phyloP scores from a whole-genome alignment of 2,888 invertebrate genomes.

The Standfussiana lucernea region DNA sequence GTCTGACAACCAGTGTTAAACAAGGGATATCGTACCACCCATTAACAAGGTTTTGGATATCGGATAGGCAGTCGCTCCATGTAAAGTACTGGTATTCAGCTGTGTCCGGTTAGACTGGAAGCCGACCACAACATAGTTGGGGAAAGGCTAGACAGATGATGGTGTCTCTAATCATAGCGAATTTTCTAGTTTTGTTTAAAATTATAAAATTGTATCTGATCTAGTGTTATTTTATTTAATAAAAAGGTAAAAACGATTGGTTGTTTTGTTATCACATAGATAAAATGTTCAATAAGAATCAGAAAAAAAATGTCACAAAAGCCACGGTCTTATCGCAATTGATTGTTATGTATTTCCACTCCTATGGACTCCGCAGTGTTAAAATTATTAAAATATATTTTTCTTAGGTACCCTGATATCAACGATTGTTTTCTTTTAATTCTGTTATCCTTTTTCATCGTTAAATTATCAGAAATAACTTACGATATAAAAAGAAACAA shows the following conservation, averaged over 20 bases:
- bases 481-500: not conserved
- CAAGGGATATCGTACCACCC: too few species aligned
- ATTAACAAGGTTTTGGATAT: not conserved
- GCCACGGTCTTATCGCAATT: not conserved
- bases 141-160: not conserved
- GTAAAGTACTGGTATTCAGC: not conserved
- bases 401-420: not conserved
- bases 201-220: not conserved
- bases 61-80: not conserved
- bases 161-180: not conserved
- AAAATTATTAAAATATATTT: not conserved
- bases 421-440: not conserved
- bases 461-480: not conserved
- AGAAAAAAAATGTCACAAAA: not conserved
- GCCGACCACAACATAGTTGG: not conserved
- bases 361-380: not conserved
- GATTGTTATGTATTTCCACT: not conserved
- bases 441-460: not conserved
- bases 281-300: not conserved
- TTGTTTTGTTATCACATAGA: not conserved
- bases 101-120: not conserved
- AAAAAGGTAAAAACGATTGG: not conserved
- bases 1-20: not conserved
- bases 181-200: not conserved
- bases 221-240: not conserved